Evolutionary conservation across 2,797 vertebrate genomes (phyloP).

Genomic region (Onychomys leucogaster): DNA sequence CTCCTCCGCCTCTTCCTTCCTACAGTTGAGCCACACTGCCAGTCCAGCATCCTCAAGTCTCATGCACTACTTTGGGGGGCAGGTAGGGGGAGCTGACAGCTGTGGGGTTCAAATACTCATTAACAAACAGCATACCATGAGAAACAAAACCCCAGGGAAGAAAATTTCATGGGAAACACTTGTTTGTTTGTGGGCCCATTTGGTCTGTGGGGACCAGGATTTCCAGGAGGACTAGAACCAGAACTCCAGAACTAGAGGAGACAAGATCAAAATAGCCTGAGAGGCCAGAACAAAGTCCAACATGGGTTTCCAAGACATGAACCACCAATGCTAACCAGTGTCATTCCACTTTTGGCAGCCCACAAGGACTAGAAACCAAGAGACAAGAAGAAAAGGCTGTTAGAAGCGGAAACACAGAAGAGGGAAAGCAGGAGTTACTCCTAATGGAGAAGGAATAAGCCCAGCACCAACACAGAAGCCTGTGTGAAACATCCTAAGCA

Average conservation of each 20-base stretch:
- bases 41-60: slow-evolving; percentile 11
- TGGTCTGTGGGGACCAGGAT: neutral
- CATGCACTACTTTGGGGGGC: neutral
- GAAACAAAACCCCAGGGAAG: slow-evolving; percentile 4
- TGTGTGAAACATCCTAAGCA: neutral
- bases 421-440: neutral
- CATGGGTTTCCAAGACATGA: neutral
- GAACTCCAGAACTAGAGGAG: slow-evolving; percentile 36
- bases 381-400: neutral
- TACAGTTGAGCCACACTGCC: neutral
- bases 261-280: neutral
- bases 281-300: slow-evolving; percentile 49
- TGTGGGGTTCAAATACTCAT: neutral
- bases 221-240: neutral
- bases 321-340: neutral
- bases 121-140: slow-evolving; percentile 18
- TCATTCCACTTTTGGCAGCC: neutral
- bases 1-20: slow-evolving; percentile 3
- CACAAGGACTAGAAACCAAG: neutral
- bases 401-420: neutral
- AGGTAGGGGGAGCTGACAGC: neutral
- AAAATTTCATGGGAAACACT: neutral
- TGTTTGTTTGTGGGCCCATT: neutral
- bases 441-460: neutral
- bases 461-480: neutral